Evolutionary conservation across 2,797 vertebrate species (phyloP).

Genomic region (Echiichthys vipera): DNA sequence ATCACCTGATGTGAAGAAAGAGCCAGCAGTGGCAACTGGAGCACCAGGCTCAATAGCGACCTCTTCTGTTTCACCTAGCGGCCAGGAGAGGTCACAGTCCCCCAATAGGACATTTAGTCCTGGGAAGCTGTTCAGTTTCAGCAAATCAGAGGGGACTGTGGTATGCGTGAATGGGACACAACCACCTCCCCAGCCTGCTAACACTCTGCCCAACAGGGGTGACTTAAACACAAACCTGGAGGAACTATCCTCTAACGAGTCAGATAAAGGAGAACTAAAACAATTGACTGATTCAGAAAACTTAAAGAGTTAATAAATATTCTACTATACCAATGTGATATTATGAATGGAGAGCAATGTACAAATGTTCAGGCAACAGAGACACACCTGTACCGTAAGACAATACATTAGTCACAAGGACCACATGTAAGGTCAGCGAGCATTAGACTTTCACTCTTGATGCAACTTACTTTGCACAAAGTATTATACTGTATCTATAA

Average conservation of each 20-base stretch:
- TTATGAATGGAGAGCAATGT: constrained; percentile 43
- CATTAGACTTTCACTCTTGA: constrained; percentile 50
- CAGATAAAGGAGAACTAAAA: constrained; percentile 76
- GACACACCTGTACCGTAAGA: constrained; percentile 36
- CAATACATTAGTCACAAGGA: constrained; percentile 45
- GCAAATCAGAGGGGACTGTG: constrained; percentile 82
- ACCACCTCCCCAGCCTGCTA: constrained; percentile 48
- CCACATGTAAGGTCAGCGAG: constrained; percentile 40
- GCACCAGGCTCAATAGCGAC: constrained; percentile 23
- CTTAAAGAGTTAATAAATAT: constrained; percentile 69
- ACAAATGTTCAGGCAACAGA: constrained; percentile 40
- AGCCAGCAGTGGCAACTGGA: constrained; percentile 65
- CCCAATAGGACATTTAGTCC: constrained; percentile 94
- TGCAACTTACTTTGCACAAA: constrained; percentile 65
- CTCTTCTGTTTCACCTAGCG: constrained; percentile 41
- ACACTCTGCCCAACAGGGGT: constrained; percentile 73
- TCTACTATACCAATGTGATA: constrained; percentile 22
- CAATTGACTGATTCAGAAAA: constrained; percentile 67
- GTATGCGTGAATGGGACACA: constrained; percentile 78
- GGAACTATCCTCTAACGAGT: constrained; percentile 79
- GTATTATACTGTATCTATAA: constrained; percentile 54
- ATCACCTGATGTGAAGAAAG: constrained; percentile 89
- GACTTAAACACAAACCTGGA: constrained; percentile 82
- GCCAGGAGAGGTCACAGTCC: constrained; percentile 90
- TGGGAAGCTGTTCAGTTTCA: constrained; percentile 91